Evolutionary conservation across 2,888 invertebrate species (phyloP), one percentile per base, ranked within the genome.

Genomic region (Hoplodrina ambigua): DNA sequence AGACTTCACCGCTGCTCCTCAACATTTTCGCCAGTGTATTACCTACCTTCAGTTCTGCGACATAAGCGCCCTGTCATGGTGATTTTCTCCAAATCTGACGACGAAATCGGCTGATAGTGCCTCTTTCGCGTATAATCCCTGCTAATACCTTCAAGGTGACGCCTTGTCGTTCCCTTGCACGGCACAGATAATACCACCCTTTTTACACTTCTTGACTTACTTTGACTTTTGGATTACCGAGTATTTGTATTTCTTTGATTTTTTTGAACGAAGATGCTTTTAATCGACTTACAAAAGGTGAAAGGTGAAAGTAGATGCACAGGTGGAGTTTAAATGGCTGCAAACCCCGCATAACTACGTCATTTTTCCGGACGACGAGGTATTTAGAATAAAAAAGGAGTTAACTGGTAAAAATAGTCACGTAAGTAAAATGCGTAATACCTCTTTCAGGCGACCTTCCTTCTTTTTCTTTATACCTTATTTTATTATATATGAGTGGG

Each of bases 31-130:
- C 4, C 50, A n/a, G 59, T 67, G 8, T 66, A 30, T 58, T 13
- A 7, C 25, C 0, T 4, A 41, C 20, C 52, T 61, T 56, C 25
- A 63, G 50, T 53, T 72, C 11, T 66, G 63, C 67, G 61, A 52
- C 71, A 72, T 77, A 77, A 81, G 81, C 78, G 69, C 76, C 70
- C 70, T 78, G 82, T 82, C 84, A 77, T 71, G 60, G 82, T 75
- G 78, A 83, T 84, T 78, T 77, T 57, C 78, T 65, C 72, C 63
- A 84, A 84, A 85, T 85, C 85, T 85, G 75, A 64, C 64, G 75
- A 74, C 68, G 69, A 60, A 72, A 82, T 77, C 76, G 63, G 74
- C 77, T 80, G 85, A 82, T 79, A 78, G 73, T 71, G 80, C 63
- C 68, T 80, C 70, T 81, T 81, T 49, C 53, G 50, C 59, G 56